Evolutionary conservation across 2,113 vertebrate genomes (phyloP).

Genomic region (Sinosuthora webbiana): DNA sequence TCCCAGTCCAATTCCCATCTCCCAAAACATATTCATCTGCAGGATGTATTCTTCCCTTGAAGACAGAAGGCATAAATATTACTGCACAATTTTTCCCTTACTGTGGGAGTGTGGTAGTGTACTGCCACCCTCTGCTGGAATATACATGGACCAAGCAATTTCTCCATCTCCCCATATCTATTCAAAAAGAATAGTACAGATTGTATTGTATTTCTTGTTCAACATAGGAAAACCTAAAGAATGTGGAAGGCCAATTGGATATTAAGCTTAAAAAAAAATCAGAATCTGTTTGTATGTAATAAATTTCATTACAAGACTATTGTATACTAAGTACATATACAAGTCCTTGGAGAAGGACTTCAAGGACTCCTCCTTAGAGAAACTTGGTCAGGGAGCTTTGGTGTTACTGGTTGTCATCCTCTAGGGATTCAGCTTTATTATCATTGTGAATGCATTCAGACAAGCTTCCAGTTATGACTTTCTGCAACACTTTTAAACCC

Average conservation of each 20-base stretch:
- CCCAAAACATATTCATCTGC: not conserved
- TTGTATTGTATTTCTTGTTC: not conserved
- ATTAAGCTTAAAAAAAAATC: not conserved
- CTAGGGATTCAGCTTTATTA: not conserved
- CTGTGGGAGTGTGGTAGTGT: not conserved
- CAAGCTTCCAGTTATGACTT: not conserved
- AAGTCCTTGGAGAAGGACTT: not conserved
- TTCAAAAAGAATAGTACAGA: not conserved
- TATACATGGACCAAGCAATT: not conserved
- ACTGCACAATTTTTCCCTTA: not conserved
- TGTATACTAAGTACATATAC: too few species aligned
- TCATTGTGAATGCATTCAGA: not conserved
- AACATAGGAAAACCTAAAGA: not conserved
- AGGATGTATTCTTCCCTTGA: not conserved
- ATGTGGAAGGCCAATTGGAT: not conserved
- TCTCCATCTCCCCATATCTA: not conserved
- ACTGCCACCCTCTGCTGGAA: slow-evolving; percentile 53
- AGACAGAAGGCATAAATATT: not conserved
- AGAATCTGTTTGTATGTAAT: not conserved
- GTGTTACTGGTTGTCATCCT: not conserved
- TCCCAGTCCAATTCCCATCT: not conserved
- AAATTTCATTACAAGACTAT: not conserved
- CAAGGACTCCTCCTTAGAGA: not conserved
- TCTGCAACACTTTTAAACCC: not conserved
- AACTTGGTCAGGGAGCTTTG: not conserved